Conservation (phyloP, 1,140 invertebrate species). For the Asobara japonica region DNA sequence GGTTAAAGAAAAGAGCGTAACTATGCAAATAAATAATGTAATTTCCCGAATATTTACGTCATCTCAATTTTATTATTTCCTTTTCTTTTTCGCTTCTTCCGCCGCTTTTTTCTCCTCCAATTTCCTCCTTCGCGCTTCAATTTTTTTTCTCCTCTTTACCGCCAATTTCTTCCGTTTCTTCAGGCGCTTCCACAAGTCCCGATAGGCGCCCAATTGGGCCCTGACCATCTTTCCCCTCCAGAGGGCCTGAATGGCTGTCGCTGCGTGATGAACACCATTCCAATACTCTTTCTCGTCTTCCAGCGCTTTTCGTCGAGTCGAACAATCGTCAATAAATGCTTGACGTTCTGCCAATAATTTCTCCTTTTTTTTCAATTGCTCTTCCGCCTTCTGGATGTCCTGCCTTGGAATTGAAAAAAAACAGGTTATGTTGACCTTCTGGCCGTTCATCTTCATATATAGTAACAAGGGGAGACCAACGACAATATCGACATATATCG, state of each 20-base stretch:
- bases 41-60: no score
- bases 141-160: constrained; percentile 38
- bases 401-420: constrained; percentile 39
- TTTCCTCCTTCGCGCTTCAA: constrained; percentile 20
- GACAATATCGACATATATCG: no score
- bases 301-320: constrained; percentile 32
- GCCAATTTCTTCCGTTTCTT: constrained; percentile 36
- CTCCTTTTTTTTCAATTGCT: constrained; percentile 38
- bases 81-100: neutral
- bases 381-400: constrained; percentile 46
- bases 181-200: constrained; percentile 30
- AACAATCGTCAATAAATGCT: constrained; percentile 44
- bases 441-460: no score
- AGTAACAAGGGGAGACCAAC: no score
- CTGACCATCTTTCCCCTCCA: constrained; percentile 58
- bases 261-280: constrained; percentile 39
- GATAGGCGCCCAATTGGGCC: constrained; percentile 45
- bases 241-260: constrained; percentile 50
- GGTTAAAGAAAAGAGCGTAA: no score
- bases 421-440: no score
- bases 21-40: no score
- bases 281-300: constrained; percentile 39
- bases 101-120: constrained; percentile 31
- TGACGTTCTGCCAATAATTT: constrained; percentile 38
- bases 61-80: no score